Conservation (phyloP, 2,113 vertebrate species). For the Meles meles region DNA sequence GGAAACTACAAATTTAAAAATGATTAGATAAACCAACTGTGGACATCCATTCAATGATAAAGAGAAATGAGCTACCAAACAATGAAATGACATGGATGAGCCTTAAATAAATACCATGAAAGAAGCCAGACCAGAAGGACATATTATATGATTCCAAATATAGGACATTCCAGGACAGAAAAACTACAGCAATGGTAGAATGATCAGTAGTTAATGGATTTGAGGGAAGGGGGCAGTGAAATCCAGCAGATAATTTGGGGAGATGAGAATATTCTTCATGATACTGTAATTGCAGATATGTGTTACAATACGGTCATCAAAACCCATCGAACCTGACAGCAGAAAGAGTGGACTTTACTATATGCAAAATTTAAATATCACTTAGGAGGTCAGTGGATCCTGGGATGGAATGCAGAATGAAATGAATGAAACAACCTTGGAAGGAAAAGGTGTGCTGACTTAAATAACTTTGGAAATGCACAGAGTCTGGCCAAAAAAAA, state of each 20-base stretch:
- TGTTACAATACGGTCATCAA: neutral
- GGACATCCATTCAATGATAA: neutral
- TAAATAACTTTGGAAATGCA: neutral
- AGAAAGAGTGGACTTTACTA: neutral
- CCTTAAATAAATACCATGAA: neutral
- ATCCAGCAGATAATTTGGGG: neutral
- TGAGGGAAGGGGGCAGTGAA: neutral
- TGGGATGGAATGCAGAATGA: neutral
- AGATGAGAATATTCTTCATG: neutral
- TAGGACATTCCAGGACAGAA: neutral
- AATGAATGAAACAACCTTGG: neutral
- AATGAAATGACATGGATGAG: neutral
- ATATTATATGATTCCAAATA: neutral
- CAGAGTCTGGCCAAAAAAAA: neutral
- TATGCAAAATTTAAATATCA: neutral
- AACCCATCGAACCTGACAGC: neutral
- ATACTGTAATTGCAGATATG: neutral
- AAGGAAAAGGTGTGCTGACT: neutral
- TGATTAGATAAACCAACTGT: neutral
- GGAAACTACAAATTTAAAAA: neutral
- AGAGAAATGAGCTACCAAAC: neutral
- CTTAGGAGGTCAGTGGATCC: neutral
- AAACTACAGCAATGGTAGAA: neutral
- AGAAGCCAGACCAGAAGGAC: neutral
- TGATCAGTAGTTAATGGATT: neutral